A percentile compares a stretch with the other conserved stretches of the same genome.
Conservation (phyloP, 2,888 invertebrate species). For the Apotomis turbidana region DNA sequence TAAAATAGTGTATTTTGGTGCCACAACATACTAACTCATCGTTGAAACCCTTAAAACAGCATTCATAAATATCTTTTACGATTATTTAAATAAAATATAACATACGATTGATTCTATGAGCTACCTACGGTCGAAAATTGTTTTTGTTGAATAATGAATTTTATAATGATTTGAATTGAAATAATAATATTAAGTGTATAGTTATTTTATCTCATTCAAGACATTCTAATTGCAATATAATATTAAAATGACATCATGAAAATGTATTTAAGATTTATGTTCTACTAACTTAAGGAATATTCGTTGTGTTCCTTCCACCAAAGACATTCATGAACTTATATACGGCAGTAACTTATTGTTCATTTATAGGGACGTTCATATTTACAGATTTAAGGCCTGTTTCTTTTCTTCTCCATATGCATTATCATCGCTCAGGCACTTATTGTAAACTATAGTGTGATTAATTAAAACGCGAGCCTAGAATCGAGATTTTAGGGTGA, state of each 20-base stretch:
- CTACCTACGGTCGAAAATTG: too few relatives aligned
- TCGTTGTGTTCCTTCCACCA: constrained; percentile 22
- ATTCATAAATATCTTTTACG: background rate
- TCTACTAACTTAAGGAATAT: constrained; percentile 19
- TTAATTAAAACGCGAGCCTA: too few relatives aligned
- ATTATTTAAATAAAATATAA: background rate
- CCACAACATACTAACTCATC: background rate
- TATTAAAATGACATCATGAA: background rate
- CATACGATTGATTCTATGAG: too few relatives aligned
- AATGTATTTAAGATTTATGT: constrained; percentile 13
- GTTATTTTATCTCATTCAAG: background rate
- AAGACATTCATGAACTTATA: constrained; percentile 12
- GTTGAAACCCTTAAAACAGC: background rate
- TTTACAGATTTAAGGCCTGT: background rate
- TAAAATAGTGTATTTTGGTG: background rate
- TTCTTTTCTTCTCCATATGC: background rate
- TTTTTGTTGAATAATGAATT: too few relatives aligned
- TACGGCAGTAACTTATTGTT: constrained; percentile 27
- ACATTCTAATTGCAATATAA: constrained; percentile 3
- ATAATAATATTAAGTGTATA: constrained; percentile 7
- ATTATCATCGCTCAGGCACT: background rate
- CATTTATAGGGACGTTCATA: constrained; percentile 2
- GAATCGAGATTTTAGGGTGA: too few relatives aligned
- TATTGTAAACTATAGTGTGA: too few relatives aligned
- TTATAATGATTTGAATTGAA: background rate